phyloP scores from a whole-genome alignment of 2,113 vertebrate species.

The Arvicanthis niloticus region DNA sequence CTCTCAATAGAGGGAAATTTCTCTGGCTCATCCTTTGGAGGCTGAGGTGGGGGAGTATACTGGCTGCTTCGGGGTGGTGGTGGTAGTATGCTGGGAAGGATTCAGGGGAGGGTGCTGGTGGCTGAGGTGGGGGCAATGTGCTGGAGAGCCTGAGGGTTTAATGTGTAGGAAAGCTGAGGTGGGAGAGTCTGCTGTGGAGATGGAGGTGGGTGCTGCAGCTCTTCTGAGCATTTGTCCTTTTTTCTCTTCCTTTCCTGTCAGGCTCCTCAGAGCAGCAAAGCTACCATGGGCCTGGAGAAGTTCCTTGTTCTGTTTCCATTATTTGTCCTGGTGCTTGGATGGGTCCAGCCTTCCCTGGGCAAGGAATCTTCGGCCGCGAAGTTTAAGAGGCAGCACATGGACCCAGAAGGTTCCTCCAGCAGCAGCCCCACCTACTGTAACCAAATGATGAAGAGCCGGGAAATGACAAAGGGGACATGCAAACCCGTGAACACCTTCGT shows the following conservation, averaged over 20 bases:
- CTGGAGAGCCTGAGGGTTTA: too few species aligned
- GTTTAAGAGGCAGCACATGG: slow-evolving; percentile 76
- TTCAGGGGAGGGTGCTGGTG: background rate
- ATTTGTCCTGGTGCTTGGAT: slow-evolving; percentile 45
- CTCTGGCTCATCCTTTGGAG: background rate
- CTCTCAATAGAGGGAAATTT: background rate
- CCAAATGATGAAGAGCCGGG: slow-evolving; percentile 65
- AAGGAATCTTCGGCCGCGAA: slow-evolving; percentile 10
- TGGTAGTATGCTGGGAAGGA: background rate
- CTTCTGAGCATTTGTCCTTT: background rate
- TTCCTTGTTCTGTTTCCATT: background rate
- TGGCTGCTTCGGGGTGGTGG: background rate
- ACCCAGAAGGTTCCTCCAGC: rapidly evolving
- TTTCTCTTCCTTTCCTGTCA: background rate
- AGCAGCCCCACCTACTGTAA: slow-evolving; percentile 58
- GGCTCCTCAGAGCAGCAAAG: background rate
- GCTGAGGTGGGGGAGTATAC: too few species aligned
- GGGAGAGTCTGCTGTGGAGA: background rate
- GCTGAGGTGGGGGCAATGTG: background rate
- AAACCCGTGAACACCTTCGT: slow-evolving; percentile 76
- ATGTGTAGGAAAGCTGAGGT: background rate
- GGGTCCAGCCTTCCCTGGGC: slow-evolving; percentile 13
- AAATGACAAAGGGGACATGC: slow-evolving; percentile 33
- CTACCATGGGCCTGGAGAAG: slow-evolving; percentile 64
- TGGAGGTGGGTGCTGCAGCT: background rate